Percentiles rank a stretch among this genome's conserved stretches.
phyloP scores from a whole-genome alignment of 1,140 invertebrate species.

The Hypsibius dujardini region DNA sequence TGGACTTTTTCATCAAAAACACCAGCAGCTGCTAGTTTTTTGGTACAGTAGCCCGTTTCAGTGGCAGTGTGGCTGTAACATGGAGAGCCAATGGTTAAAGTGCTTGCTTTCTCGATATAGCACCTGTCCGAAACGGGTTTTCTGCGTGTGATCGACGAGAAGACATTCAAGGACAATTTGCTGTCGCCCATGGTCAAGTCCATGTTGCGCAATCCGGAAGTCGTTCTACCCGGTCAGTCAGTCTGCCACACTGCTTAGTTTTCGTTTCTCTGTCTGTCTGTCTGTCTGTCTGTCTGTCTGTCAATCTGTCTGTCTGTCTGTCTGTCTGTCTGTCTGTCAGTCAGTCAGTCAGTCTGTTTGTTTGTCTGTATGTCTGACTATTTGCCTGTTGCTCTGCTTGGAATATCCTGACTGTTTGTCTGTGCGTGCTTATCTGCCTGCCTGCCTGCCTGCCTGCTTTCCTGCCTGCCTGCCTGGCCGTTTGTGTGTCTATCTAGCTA shows the following conservation, averaged over 20 bases:
- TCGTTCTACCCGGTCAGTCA: conserved; percentile 42
- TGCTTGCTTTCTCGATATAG: neutral
- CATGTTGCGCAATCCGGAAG: conserved; percentile 80
- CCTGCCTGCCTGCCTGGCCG: too few relatives aligned
- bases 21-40: neutral
- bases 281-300: too few relatives aligned
- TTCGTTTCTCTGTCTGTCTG: too few relatives aligned
- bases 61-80: neutral
- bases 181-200: conserved; percentile 71
- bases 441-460: too few relatives aligned
- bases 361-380: too few relatives aligned
- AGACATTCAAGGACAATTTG: conserved; percentile 50
- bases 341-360: too few relatives aligned
- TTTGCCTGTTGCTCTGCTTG: too few relatives aligned
- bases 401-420: too few relatives aligned
- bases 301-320: too few relatives aligned
- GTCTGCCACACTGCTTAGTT: conserved; percentile 2
- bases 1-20: neutral
- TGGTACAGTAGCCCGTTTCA: neutral
- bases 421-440: too few relatives aligned
- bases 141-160: neutral
- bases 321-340: too few relatives aligned
- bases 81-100: neutral
- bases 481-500: too few relatives aligned
- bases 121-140: neutral